Evolutionary conservation across 2,888 invertebrate species (phyloP).

Genomic region (Griposia aprilina): DNA sequence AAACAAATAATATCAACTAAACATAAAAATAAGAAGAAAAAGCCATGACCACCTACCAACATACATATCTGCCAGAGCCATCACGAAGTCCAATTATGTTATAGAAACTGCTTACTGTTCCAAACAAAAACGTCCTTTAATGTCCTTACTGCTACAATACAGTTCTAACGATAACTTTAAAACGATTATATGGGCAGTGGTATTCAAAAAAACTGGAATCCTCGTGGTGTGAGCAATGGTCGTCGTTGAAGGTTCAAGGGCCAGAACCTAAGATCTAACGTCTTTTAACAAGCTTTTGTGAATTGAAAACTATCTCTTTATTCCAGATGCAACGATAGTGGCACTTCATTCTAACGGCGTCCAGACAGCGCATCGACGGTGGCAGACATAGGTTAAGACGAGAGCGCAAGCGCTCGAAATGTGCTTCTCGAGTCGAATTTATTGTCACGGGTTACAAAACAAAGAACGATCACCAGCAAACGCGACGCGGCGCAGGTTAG

Average conservation of each 20-base stretch:
- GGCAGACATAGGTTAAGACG: slow-evolving; percentile 88
- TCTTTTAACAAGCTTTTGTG: slow-evolving; percentile 98
- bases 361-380: slow-evolving; percentile 85
- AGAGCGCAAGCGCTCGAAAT: slow-evolving; percentile 87
- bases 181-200: slow-evolving; percentile 86
- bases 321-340: slow-evolving; percentile 98
- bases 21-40: slow-evolving; percentile 65
- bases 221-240: slow-evolving; percentile 84
- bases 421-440: slow-evolving; percentile 84
- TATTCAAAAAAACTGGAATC: slow-evolving; percentile 82
- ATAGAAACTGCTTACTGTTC: slow-evolving; percentile 73
- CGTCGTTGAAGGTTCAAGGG: slow-evolving; percentile 82
- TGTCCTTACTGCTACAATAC: slow-evolving; percentile 84
- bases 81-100: slow-evolving; percentile 79
- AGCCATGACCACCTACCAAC: slow-evolving; percentile 83
- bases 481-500: slow-evolving; percentile 80
- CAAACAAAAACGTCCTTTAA: slow-evolving; percentile 76
- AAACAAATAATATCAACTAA: slow-evolving; percentile 74
- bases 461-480: slow-evolving; percentile 78
- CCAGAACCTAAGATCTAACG: slow-evolving; percentile 91
- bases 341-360: slow-evolving; percentile 92
- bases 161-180: slow-evolving; percentile 75
- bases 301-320: slow-evolving; percentile 97
- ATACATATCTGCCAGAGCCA: slow-evolving; percentile 88
- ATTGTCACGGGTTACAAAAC: slow-evolving; percentile 85